Base-by-base conservation (phyloP, 2,113 vertebrate species). In the Trematomus loennbergii region DNA sequence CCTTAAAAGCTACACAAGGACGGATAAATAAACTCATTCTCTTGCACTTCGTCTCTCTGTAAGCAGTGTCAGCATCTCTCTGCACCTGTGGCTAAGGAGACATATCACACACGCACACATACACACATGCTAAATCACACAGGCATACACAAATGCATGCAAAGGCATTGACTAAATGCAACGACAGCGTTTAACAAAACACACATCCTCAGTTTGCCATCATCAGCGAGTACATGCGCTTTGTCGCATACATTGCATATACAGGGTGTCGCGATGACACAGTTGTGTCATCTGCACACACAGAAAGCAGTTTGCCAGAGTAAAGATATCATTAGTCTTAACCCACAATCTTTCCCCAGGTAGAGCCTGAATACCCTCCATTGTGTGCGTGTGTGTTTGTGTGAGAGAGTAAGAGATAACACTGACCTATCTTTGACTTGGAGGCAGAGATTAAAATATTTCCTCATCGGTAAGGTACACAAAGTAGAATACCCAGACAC, bases 21-120 rank as follows among this genome's bases (percentile, higher is more conserved):
- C 4, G 49, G 60, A 64, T 71, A 88, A 79, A 84, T 82, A 86
- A 76, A 83, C 60, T 59, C 40, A 76, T 64, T 79, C 68, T 54
- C 48, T 33, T 64, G 63, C 67, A 71, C 48, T 67, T 58, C 49
- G 64, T 82, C 45, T 79, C 75, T 69, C 75, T 75, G 54, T 58
- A 61, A 85, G 79, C 53, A 46, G 69, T 84, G 88, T 87, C 78
- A 82, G 72, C 84, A 73, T 82, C 79, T 66, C 48, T 75, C 73
- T 71, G 72, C 86, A 84, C 82, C 86, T 88, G 84, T 87, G 83
- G 66, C 82, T 74, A 81, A 83, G 49, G 52, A 67, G 62, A 72
- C 76, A 5, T n/a, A 69, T 75, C 69, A 85, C 16, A 72, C 72
- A n/a, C 67, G 18, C 18, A 20, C 52, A 67, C 70, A 79, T 70